Evolutionary conservation across 2,888 invertebrate genomes (phyloP).

Genomic region (Platycheirus albimanus): DNA sequence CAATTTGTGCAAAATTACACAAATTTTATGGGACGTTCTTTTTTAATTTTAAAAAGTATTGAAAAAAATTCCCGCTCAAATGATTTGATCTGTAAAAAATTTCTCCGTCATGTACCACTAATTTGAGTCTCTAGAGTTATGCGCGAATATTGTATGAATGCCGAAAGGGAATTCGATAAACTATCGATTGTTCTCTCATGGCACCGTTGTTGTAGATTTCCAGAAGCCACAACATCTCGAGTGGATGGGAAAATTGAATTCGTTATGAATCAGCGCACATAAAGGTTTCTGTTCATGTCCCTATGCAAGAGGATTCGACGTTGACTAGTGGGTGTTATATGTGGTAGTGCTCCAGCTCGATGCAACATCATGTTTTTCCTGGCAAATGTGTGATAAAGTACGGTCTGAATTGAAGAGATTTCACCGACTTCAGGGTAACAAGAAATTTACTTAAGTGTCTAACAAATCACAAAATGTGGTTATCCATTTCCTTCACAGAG

Average conservation of each 20-base stretch:
- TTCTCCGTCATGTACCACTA: too few species aligned
- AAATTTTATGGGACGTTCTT: too few species aligned
- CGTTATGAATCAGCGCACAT: slow-evolving; percentile 24
- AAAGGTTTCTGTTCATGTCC: not conserved
- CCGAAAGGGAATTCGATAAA: slow-evolving; percentile 37
- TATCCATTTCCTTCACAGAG: slow-evolving; percentile 11
- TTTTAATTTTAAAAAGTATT: too few species aligned
- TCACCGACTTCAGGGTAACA: slow-evolving; percentile 26
- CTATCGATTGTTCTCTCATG: slow-evolving; percentile 31
- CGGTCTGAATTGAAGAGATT: slow-evolving; percentile 7
- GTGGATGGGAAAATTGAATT: slow-evolving; percentile 34
- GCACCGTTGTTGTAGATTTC: not conserved
- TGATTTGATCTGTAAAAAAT: too few species aligned
- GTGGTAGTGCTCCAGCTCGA: not conserved
- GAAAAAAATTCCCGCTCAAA: too few species aligned
- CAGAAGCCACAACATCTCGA: slow-evolving; percentile 2
- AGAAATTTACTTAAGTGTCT: slow-evolving; percentile 36
- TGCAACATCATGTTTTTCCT: slow-evolving; percentile 27
- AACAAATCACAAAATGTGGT: slow-evolving; percentile 34
- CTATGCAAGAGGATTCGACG: not conserved
- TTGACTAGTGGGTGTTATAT: not conserved
- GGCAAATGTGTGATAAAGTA: slow-evolving; percentile 50
- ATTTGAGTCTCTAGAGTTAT: not conserved
- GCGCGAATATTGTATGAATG: slow-evolving; percentile 28
- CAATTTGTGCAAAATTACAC: too few species aligned